phyloP scores from a whole-genome alignment of 2,888 invertebrate species.

The Antheraea yamamai region DNA sequence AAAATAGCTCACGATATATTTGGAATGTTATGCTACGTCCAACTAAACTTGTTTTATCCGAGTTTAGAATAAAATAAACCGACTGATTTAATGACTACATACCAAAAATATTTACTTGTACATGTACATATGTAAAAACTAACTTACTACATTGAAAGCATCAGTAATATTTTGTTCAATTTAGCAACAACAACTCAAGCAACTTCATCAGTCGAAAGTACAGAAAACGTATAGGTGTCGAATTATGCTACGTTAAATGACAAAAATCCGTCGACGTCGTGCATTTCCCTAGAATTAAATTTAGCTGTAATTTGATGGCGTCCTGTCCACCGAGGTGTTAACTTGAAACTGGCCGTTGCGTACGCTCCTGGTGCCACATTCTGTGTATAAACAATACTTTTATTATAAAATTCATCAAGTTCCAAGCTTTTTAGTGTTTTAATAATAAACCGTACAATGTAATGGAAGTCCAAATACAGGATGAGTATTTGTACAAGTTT shows the following conservation, averaged over 20 bases:
- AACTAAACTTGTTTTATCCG: too few species aligned
- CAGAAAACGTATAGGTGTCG: constrained; percentile 64
- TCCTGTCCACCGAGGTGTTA: constrained; percentile 90
- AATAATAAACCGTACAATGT: background rate
- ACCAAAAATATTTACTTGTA: background rate
- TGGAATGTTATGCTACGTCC: too few species aligned
- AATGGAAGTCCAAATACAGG: too few species aligned
- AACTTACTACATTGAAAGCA: background rate
- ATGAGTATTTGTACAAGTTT: too few species aligned
- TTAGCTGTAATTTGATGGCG: constrained; percentile 92
- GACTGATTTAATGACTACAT: too few species aligned
- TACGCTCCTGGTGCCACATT: constrained; percentile 83
- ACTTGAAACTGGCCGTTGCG: constrained; percentile 87
- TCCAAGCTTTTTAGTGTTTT: background rate
- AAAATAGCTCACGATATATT: too few species aligned
- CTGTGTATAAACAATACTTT: constrained; percentile 26
- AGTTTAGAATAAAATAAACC: too few species aligned
- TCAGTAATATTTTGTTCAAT: background rate
- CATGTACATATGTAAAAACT: background rate
- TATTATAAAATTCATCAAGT: background rate
- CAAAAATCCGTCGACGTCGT: constrained; percentile 94
- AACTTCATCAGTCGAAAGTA: constrained; percentile 39
- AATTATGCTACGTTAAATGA: constrained; percentile 84
- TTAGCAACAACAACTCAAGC: background rate
- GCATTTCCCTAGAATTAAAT: constrained; percentile 92